Conservation (phyloP, 2,888 invertebrate species). For the Dromius quadrimaculatus region DNA sequence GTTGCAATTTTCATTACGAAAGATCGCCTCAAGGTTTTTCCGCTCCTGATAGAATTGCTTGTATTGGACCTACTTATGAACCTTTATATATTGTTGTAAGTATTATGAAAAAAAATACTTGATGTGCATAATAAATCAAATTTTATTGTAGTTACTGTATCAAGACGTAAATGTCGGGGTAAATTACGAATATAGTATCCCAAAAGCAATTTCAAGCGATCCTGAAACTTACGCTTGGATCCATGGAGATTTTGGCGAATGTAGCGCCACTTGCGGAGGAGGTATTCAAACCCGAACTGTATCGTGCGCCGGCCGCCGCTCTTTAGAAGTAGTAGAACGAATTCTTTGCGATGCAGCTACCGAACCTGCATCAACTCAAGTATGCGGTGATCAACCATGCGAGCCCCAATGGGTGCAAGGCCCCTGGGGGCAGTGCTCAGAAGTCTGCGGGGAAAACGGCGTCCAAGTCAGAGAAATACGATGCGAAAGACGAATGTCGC, state of each 20-base stretch:
- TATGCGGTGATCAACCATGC: constrained; percentile 83
- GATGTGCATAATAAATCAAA: neutral
- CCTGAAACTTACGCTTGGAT: constrained; percentile 88
- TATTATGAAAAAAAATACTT: constrained; percentile 57
- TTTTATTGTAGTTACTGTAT: constrained; percentile 75
- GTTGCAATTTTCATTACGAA: constrained; percentile 89
- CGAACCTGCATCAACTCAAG: constrained; percentile 78
- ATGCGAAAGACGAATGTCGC: constrained; percentile 85
- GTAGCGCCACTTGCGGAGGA: constrained; percentile 91
- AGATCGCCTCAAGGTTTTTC: constrained; percentile 83
- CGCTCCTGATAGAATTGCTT: constrained; percentile 86
- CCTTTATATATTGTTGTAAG: constrained; percentile 86
- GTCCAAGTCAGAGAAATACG: constrained; percentile 77
- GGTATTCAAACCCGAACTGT: constrained; percentile 86
- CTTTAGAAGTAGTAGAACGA: constrained; percentile 78
- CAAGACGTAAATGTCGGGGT: constrained; percentile 89
- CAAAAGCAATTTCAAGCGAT: constrained; percentile 76
- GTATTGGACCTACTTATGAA: constrained; percentile 92
- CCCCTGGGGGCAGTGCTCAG: constrained; percentile 85
- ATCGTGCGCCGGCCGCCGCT: constrained; percentile 82
- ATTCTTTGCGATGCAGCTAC: constrained; percentile 82
- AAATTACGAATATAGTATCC: constrained; percentile 90
- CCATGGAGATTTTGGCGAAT: constrained; percentile 80
- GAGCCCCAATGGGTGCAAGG: constrained; percentile 84
- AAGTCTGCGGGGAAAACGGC: constrained; percentile 84